phyloP scores from a whole-genome alignment of 2,797 vertebrate genomes.

The Lateolabrax maculatus region DNA sequence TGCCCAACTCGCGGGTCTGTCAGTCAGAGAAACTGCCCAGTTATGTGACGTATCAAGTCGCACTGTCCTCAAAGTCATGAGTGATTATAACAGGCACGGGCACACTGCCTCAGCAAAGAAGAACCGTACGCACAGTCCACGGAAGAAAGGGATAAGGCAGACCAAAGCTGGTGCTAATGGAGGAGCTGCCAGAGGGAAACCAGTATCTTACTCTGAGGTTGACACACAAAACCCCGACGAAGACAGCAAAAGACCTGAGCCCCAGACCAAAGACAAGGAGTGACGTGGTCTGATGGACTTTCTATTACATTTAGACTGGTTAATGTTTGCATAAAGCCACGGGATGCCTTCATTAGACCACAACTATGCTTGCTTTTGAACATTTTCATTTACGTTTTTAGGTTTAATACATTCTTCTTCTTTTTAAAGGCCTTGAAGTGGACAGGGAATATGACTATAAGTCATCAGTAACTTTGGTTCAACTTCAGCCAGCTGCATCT shows the following conservation, averaged over 20 bases:
- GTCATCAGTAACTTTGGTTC: not conserved
- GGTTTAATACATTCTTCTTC: not conserved
- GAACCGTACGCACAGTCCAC: conserved; percentile 2
- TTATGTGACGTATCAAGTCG: conserved; percentile 32
- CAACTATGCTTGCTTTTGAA: not conserved
- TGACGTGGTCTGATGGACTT: not conserved
- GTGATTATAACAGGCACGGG: conserved; percentile 30
- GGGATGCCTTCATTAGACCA: not conserved
- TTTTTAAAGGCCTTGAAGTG: not conserved
- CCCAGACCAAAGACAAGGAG: conserved; percentile 8
- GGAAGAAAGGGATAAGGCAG: not conserved
- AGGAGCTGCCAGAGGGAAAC: not conserved
- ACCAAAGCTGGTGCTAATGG: not conserved
- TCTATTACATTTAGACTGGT: too few relatives aligned
- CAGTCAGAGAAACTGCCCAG: conserved; percentile 40
- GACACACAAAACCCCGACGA: not conserved
- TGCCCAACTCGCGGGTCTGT: conserved; percentile 35
- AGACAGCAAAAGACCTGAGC: not conserved
- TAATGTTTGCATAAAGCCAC: not conserved
- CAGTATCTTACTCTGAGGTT: not conserved
- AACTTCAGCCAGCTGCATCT: not conserved
- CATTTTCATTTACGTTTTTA: not conserved
- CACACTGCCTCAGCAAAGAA: not conserved
- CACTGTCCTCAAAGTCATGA: conserved; percentile 54
- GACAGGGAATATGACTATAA: not conserved